Conservation (phyloP, 1,140 invertebrate genomes). For the Aradophagus sp. region DNA sequence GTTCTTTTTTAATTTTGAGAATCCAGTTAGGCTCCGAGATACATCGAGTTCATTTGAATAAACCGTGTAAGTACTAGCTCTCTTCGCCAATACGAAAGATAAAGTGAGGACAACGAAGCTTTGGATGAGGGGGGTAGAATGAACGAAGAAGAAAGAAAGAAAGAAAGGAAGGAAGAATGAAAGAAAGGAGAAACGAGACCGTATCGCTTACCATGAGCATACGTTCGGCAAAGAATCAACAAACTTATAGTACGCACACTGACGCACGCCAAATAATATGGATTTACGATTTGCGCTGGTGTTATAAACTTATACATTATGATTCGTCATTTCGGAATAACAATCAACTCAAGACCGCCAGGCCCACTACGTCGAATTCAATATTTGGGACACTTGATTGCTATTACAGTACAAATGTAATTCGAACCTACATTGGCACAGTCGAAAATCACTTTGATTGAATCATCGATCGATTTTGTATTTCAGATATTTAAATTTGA, state of each 20-base stretch:
- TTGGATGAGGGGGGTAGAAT: constrained; percentile 21
- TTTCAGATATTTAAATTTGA: too few relatives aligned
- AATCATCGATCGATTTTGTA: constrained; percentile 3
- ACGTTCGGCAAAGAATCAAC: constrained; percentile 65
- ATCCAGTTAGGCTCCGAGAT: constrained; percentile 69
- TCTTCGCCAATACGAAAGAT: constrained; percentile 56
- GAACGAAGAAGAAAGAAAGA: constrained; percentile 39
- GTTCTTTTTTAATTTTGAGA: constrained; percentile 72
- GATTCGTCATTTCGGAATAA: constrained; percentile 75
- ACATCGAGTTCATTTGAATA: constrained; percentile 73
- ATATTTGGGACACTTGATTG: constrained; percentile 69
- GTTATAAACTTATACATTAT: constrained; percentile 69
- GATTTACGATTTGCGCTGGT: constrained; percentile 17
- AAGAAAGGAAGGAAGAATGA: too few relatives aligned
- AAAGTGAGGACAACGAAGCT: constrained; percentile 42
- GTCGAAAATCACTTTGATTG: constrained; percentile 13
- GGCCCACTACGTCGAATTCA: constrained; percentile 69
- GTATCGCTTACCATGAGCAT: constrained; percentile 65
- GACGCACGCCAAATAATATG: constrained; percentile 33
- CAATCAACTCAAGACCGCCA: constrained; percentile 67
- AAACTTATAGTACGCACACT: constrained; percentile 58
- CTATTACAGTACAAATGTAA: constrained; percentile 28
- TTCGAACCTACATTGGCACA: constrained; percentile 18
- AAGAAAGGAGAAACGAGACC: constrained; percentile 46
- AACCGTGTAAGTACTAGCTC: constrained; percentile 71